Evolutionary conservation across 2,113 vertebrate genomes (phyloP).

Genomic region (Porphyrio hochstetteri): DNA sequence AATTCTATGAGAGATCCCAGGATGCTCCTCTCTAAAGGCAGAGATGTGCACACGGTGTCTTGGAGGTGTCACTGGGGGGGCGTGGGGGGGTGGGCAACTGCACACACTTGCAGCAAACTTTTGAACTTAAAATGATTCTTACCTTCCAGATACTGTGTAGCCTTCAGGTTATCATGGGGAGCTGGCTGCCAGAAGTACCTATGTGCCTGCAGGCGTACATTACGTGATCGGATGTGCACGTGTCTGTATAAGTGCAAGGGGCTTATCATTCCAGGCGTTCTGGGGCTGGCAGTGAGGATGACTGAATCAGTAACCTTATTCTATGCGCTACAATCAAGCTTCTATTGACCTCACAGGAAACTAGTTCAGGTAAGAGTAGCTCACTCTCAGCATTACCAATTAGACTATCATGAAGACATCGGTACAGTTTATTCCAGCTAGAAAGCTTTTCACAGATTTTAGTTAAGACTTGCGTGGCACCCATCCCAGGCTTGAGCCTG

Average conservation of each 20-base stretch:
- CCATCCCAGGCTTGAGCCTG: neutral
- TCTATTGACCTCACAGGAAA: neutral
- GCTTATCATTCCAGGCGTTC: neutral
- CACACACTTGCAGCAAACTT: neutral
- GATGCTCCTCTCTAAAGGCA: neutral
- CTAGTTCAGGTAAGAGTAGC: neutral
- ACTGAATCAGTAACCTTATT: neutral
- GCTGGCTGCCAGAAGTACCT: neutral
- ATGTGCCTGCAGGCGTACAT: neutral
- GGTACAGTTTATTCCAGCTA: neutral
- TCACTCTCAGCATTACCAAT: neutral
- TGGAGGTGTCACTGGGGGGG: neutral
- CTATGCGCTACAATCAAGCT: neutral
- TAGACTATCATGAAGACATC: neutral
- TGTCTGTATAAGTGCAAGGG: neutral
- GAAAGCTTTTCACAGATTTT: neutral
- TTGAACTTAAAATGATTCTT: neutral
- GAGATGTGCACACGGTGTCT: rapidly evolving
- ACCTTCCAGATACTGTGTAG: neutral
- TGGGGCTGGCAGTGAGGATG: neutral
- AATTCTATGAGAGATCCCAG: neutral
- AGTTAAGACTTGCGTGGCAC: neutral
- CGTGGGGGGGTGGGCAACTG: neutral
- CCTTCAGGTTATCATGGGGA: rapidly evolving
- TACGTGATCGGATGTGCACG: neutral